These are phyloP conservation scores for Trachelus tabidus DNA, from an alignment of 2,888 invertebrate genomes.

Conservation along the genomic window DNA sequence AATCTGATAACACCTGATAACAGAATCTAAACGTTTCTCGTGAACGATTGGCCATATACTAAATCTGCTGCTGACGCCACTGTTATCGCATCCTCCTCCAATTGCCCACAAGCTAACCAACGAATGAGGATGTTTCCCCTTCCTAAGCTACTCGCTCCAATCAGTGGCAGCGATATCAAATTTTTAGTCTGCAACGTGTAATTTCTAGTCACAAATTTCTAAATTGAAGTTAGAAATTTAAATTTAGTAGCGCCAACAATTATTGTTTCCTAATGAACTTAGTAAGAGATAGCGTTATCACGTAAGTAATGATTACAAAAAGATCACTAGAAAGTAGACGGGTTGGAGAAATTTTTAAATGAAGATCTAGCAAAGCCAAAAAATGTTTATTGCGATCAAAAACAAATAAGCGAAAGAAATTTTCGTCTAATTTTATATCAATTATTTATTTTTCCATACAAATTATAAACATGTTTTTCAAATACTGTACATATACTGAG, in stretches of 20 bases:
- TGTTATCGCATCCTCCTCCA: not conserved
- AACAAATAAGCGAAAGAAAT: not conserved
- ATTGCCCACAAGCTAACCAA: not conserved
- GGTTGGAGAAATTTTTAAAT: not conserved
- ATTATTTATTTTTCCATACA: slow-evolving; percentile 77
- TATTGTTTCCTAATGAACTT: too few species aligned
- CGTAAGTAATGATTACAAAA: not conserved
- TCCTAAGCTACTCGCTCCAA: not conserved
- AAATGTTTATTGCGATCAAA: not conserved
- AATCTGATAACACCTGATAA: not conserved
- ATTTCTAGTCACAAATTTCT: not conserved
- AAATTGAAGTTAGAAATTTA: not conserved
- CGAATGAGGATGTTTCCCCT: not conserved
- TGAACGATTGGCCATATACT: not conserved
- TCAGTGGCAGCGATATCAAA: not conserved
- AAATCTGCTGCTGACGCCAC: not conserved
- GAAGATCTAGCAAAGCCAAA: not conserved
- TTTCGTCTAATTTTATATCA: slow-evolving; percentile 57
- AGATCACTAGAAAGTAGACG: not conserved
- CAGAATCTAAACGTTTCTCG: not conserved
- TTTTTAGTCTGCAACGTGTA: not conserved
- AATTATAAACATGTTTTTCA: slow-evolving; percentile 86
- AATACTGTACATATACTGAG: slow-evolving; percentile 79
- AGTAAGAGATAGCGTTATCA: too few species aligned
- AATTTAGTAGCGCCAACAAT: not conserved